Evolutionary conservation across 2,797 vertebrate species (phyloP), one percentile per base, ranked within the genome.

Genomic region (Lycodopsis pacificus): DNA sequence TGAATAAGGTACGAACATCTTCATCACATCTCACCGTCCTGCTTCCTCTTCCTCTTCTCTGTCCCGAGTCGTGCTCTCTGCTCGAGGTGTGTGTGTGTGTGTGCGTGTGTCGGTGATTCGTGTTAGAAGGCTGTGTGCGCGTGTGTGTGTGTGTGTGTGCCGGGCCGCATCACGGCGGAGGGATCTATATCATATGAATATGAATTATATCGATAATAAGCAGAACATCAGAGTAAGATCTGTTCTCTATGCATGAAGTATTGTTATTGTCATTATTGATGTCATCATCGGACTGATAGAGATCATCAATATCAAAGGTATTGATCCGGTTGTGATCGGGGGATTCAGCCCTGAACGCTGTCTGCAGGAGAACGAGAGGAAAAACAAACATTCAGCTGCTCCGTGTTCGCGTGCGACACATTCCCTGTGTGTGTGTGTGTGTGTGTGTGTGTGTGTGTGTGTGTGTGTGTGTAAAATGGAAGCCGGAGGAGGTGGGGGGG

Each of bases 1-100:
- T 88, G 17, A 93, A 93, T 84, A 87, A 92, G 91, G 92, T 93
- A 90, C 36, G 22, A 54, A 56, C 48, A 8, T 51, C 3, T 53
- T 22, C 64, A 19, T 34, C 22, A 57, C 7, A 22, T 42, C 19
- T 46, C 1, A 32, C 32, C 57, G 32, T 57, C 42, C 1, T 7
- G 0, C 4, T 22, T 19, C 12, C 40, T 10, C 6, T 22, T 11
- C 32, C 1, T 7, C 0, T 46, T 10, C 4, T 14, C 20, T 15
- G 4, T 4, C 17, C 4, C 32, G 32, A 32, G 2, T 5, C 17
- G n/a, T 10, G 48, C 7, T 53, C 5, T 2, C 38, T 58, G 46
- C 11, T 49, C 54, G 40, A 65, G 25, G 44, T 76, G 79, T 27
- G 27, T 30, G 27, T 4, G 27, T 66, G 63, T 70, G 56, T 1